These are phyloP conservation scores for Cephus pygmeus DNA, from an alignment of 2,888 invertebrate genomes.

Conservation along the genomic window DNA sequence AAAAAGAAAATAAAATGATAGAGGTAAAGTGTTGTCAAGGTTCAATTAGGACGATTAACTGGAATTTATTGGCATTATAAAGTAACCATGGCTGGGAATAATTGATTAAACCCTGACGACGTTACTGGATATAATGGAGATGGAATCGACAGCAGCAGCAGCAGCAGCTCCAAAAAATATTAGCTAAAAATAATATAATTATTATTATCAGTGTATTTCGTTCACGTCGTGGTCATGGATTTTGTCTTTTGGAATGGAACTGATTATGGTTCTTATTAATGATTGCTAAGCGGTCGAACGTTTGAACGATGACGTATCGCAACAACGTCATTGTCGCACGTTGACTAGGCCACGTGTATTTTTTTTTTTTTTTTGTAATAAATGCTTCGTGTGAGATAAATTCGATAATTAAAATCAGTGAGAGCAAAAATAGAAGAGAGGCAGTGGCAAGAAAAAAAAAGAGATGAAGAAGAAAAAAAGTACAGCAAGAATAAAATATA, in stretches of 20 bases:
- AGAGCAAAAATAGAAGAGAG: background rate
- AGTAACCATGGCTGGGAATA: constrained; percentile 9
- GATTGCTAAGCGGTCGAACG: constrained; percentile 1
- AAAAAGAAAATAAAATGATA: constrained; percentile 68
- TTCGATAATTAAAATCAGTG: background rate
- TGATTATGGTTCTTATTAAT: background rate
- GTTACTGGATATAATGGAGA: constrained; percentile 39
- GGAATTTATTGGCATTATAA: background rate
- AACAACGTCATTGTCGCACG: background rate
- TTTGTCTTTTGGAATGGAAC: background rate
- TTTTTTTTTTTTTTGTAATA: background rate
- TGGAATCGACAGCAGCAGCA: constrained; percentile 34
- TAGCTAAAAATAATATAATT: constrained; percentile 29
- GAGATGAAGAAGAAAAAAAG: background rate
- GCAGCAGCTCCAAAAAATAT: constrained; percentile 41
- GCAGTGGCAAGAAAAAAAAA: background rate
- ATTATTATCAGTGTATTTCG: background rate
- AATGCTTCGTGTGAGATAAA: background rate
- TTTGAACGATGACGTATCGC: background rate
- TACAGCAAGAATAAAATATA: background rate
- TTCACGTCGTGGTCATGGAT: background rate
- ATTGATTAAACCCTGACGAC: constrained; percentile 25
- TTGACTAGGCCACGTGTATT: background rate
- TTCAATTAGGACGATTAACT: background rate
- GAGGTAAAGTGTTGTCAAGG: background rate